Conservation (phyloP, 1,140 invertebrate species). For the Andricus grossulariae region DNA sequence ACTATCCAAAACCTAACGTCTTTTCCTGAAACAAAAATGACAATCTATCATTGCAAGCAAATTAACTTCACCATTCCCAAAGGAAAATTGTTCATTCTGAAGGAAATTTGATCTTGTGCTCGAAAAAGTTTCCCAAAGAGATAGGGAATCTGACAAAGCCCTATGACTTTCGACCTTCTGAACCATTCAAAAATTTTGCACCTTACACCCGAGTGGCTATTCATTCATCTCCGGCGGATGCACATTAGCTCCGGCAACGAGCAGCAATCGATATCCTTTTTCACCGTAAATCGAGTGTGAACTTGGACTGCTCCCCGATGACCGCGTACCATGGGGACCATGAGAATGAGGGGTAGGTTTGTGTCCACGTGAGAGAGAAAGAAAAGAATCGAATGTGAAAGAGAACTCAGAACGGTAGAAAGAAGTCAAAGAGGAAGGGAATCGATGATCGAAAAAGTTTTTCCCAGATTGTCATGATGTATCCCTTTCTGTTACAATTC, state of each 20-base stretch:
- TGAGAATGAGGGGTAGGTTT: too few species aligned
- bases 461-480: conserved; percentile 58
- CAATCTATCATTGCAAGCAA: too few species aligned
- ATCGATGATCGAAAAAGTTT: conserved; percentile 70
- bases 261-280: conserved; percentile 43
- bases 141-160: too few species aligned
- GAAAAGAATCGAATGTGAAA: not conserved
- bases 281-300: conserved; percentile 61
- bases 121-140: too few species aligned
- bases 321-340: conserved; percentile 34
- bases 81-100: too few species aligned
- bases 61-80: too few species aligned
- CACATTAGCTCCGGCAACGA: conserved; percentile 42
- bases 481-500: conserved; percentile 46
- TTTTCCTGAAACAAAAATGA: too few species aligned
- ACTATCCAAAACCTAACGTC: too few species aligned
- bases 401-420: conserved; percentile 2
- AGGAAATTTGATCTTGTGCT: too few species aligned
- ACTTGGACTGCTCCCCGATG: conserved; percentile 60
- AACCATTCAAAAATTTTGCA: conserved; percentile 25
- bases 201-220: not conserved
- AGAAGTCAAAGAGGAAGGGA: conserved; percentile 33
- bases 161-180: too few species aligned
- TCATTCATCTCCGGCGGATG: conserved; percentile 44
- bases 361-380: too few species aligned